Conservation (phyloP, 2,797 vertebrate genomes). For the Taenioides sp. region DNA sequence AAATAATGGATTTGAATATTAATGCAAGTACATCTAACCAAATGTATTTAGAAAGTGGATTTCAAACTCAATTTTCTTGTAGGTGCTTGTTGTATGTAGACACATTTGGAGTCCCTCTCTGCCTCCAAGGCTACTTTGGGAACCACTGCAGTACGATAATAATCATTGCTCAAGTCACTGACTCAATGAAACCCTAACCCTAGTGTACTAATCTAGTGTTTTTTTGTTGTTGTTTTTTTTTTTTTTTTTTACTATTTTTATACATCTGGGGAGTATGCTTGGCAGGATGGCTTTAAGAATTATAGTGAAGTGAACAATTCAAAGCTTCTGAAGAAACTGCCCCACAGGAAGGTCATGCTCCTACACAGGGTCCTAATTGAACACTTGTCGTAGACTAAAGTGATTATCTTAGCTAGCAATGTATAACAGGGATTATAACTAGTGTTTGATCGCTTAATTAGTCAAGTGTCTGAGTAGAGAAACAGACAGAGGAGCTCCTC, state of each 20-base stretch:
- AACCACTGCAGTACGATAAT: too few relatives aligned
- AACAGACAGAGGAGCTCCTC: conserved; percentile 33
- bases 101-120: too few relatives aligned
- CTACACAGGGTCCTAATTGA: conserved; percentile 42
- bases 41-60: too few relatives aligned
- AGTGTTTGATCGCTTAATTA: conserved; percentile 70
- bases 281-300: not conserved
- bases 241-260: not conserved
- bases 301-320: conserved; percentile 27
- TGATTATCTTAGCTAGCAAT: conserved; percentile 55
- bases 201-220: too few relatives aligned
- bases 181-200: too few relatives aligned
- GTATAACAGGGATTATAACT: conserved; percentile 59
- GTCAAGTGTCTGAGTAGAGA: conserved; percentile 46
- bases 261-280: not conserved
- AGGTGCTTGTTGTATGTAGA: too few relatives aligned
- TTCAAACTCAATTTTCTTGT: too few relatives aligned
- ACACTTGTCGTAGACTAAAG: conserved; percentile 45
- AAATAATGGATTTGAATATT: too few relatives aligned
- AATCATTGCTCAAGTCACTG: too few relatives aligned
- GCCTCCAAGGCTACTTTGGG: too few relatives aligned
- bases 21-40: too few relatives aligned
- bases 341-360: conserved; percentile 58
- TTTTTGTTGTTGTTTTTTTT: too few relatives aligned
- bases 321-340: conserved; percentile 44